Evolutionary conservation across 64 coral and sea anemone genomes (phyloP).

Genomic region (Actinia tenebrosa): DNA sequence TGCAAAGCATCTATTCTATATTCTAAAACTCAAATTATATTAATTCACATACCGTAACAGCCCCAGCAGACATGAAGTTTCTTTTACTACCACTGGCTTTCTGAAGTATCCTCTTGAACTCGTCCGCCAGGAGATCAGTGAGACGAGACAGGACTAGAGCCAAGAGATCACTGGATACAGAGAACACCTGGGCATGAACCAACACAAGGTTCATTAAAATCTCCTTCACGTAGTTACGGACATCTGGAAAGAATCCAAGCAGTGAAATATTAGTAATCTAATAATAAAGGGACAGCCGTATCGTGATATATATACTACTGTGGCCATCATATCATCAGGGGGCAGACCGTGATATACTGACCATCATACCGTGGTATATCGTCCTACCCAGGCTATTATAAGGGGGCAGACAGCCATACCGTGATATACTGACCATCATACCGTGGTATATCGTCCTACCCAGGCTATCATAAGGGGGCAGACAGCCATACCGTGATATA

Average conservation of each 20-base stretch:
- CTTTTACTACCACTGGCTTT: constrained; percentile 39
- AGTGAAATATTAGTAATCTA: not conserved
- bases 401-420: constrained; percentile 87
- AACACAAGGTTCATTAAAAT: constrained; percentile 82
- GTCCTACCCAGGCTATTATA: too few species aligned
- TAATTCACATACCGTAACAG: constrained; percentile 61
- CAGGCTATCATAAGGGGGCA: too few species aligned
- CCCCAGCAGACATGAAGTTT: constrained; percentile 80
- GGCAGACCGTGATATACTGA: too few species aligned
- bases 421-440: not conserved
- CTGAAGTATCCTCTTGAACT: constrained; percentile 68
- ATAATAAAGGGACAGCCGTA: constrained; percentile 32
- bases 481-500: too few species aligned
- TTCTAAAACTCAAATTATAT: too few species aligned
- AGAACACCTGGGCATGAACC: constrained; percentile 93
- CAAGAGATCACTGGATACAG: constrained; percentile 69
- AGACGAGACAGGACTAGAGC: constrained; percentile 67
- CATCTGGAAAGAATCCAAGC: constrained; percentile 29
- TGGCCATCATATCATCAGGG: too few species aligned
- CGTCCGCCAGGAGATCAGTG: constrained; percentile 74
- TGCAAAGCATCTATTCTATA: too few species aligned
- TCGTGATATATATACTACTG: constrained; percentile 11
- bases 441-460: too few species aligned
- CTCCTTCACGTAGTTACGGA: constrained; percentile 91
- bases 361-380: not conserved